These are phyloP conservation scores for Micromys minutus DNA, from an alignment of 2,113 vertebrate genomes.

Conservation along the genomic window DNA sequence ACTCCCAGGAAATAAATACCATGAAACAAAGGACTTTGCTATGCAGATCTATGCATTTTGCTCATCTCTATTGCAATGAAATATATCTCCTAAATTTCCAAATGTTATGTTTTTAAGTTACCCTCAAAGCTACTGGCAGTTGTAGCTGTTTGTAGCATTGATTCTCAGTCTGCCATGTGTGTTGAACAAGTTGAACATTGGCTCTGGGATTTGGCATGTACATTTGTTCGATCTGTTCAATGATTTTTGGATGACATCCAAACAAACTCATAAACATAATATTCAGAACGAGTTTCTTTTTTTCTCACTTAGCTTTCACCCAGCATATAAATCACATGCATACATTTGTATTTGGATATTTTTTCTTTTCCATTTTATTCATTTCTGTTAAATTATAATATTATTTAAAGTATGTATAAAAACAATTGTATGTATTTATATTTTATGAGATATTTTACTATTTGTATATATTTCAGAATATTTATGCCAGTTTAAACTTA, in stretches of 20 bases:
- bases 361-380: neutral
- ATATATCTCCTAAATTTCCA: conserved; percentile 63
- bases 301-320: neutral
- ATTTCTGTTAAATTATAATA: neutral
- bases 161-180: conserved; percentile 64
- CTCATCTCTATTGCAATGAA: conserved; percentile 47
- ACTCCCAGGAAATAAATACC: conserved; percentile 23
- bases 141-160: conserved; percentile 70
- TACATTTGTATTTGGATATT: neutral
- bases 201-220: conserved; percentile 52
- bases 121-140: conserved; percentile 50
- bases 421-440: neutral
- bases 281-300: conserved; percentile 15
- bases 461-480: neutral
- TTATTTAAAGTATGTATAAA: neutral
- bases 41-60: conserved; percentile 32
- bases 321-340: conserved; percentile 17
- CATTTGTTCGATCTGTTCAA: conserved; percentile 48
- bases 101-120: conserved; percentile 74
- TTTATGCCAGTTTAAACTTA: neutral
- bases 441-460: neutral
- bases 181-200: conserved; percentile 64
- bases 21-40: conserved; percentile 1
- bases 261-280: conserved; percentile 49
- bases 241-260: conserved; percentile 72